These are phyloP conservation scores for Pelobates fuscus DNA, from an alignment of 2,113 vertebrate genomes.

Conservation along the genomic window DNA sequence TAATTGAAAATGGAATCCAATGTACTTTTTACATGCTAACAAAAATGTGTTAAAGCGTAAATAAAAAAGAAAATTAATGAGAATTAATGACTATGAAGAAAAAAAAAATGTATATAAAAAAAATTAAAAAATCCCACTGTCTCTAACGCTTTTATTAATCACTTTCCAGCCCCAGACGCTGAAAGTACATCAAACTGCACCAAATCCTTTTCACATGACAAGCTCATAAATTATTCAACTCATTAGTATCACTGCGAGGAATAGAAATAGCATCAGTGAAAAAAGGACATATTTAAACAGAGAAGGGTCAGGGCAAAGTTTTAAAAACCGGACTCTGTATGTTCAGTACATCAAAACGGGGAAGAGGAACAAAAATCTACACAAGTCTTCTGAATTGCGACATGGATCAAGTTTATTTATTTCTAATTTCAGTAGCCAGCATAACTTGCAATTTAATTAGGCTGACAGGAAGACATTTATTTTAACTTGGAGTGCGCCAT, in stretches of 20 bases:
- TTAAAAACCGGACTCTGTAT: conserved; percentile 59
- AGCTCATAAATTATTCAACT: conserved; percentile 90
- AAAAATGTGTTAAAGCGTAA: conserved; percentile 47
- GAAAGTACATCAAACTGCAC: conserved; percentile 77
- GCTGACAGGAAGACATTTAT: too few species aligned
- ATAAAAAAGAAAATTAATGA: conserved; percentile 51
- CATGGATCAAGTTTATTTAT: too few species aligned
- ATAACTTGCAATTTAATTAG: too few species aligned
- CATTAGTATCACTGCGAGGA: conserved; percentile 81
- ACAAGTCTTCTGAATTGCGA: too few species aligned
- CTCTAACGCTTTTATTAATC: conserved; percentile 77
- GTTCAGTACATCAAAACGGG: conserved; percentile 6
- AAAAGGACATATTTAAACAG: conserved; percentile 74
- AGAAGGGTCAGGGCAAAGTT: conserved; percentile 70
- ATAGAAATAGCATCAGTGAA: conserved; percentile 72
- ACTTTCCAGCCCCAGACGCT: conserved; percentile 72
- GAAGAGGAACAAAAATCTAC: too few species aligned
- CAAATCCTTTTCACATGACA: conserved; percentile 84
- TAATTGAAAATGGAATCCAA: too few species aligned
- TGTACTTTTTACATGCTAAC: conserved; percentile 60
- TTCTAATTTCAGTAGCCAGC: too few species aligned
- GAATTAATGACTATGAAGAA: conserved; percentile 57
- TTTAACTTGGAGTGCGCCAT: too few species aligned
- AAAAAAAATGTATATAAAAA: too few species aligned
- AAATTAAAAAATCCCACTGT: conserved; percentile 57